Evolutionary conservation across 37 sponge, comb jelly and placozoan genomes (phyloP), one percentile per base, ranked within the genome.

Genomic region (Aphrocallistes beatrix): DNA sequence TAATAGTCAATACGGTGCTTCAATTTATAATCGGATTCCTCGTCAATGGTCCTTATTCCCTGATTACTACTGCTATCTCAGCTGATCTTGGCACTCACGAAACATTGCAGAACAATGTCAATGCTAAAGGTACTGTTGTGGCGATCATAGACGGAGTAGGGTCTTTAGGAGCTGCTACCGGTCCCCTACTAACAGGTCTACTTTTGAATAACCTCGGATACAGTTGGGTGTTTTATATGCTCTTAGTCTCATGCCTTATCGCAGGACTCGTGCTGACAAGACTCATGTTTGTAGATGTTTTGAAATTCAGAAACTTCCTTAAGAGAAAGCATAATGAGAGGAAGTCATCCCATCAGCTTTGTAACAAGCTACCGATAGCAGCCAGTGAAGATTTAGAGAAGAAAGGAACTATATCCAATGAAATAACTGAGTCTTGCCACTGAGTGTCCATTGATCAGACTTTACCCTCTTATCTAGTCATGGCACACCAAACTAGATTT

Each of bases 101-200:
- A 49, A 39, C 39, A 19, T 34, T 89, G 23, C 81, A 81, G 81
- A 85, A 85, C 25, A 85, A 60, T 38, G n/a, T 82, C 17, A 85
- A 85, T 21, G 89, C 89, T 0, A 81, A 82, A 83, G 89, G 86
- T 36, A 89, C 89, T 37, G 86, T 89, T 17, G 82, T 85, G 3
- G 89, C 89, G 38, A 85, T 89, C 36, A 85, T 89, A 36, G 89
- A 89, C 38, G 89, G 86, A 0, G 36, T 85, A 3, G 89, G 89
- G 28, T 89, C 89, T 0, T 39, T 89, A 1, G 89, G 86, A 25
- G 87, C 86, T 23, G 85, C 88, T 10, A 0, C 85, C 9, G 90
- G 90, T 13, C 88, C 87, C 8, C 82, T 84, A 36, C 47, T 90
- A 30, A 87, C 86, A 3, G 84, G 90, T 23, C 81, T 82, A 38